Base-by-base conservation (phyloP, 2,888 invertebrate species). In the Thymelicus sylvestris region DNA sequence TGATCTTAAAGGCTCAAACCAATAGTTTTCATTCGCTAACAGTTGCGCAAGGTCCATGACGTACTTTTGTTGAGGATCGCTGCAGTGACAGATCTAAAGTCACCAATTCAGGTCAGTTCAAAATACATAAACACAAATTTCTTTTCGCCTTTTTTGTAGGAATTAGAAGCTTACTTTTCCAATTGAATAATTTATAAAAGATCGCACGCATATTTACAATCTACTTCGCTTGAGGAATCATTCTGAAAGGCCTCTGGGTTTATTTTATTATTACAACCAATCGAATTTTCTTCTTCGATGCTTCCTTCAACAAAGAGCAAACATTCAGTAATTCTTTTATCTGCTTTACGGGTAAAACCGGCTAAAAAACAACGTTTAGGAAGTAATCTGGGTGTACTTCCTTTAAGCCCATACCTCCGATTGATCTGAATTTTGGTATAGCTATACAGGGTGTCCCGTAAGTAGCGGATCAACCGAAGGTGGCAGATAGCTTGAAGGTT, bases 201-300 rank as follows among this genome's bases (percentile, higher is more conserved):
- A 52, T 55, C 24, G 62, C 67, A 50, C 60, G 50, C 67, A 55
- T 62, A 67, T 62, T 67, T 61, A 41, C 67, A 52, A 41, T 52
- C 44, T 44, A 52, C 52, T 55, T 67, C 52, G 44, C 44, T 48
- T 62, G 62, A 62, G 39, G 67, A 59, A 60, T 48, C 31, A 48
- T 57, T 62, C 66, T 44, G 50, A 39, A 13, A 19, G 48, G 15
- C 52, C 19, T 12, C 61, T 7, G 41, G n/a, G 67, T 67, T 19
- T 19, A 50, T 52, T 67, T 67, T 31, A 48, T 31, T 66, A 39
- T 48, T 19, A 10, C n/a, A 48, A 31, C 63, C 31, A 48, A 41
- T 65, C n/a, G 52, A 44, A 8, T 52, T 52, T 39, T 39, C 19
- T 39, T 44, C n/a, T 63, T 19, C 15, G 64, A 19, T 5, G 48